These are phyloP conservation scores for Eupithecia subfuscata DNA, from an alignment of 2,888 invertebrate genomes.

Conservation along the genomic window DNA sequence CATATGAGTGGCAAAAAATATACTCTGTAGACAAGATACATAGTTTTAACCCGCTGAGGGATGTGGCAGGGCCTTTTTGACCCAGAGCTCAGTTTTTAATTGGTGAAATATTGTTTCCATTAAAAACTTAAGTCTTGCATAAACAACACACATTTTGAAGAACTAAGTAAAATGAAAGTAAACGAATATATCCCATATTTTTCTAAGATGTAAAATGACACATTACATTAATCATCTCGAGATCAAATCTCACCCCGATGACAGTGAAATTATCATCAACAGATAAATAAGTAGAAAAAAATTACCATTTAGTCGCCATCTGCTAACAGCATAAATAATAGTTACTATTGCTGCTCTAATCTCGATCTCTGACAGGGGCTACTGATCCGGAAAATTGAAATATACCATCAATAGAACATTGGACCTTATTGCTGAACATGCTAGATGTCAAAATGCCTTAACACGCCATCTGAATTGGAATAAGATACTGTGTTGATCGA, in stretches of 20 bases:
- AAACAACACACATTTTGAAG: too few relatives aligned
- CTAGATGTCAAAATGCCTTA: constrained; percentile 17
- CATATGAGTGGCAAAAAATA: too few relatives aligned
- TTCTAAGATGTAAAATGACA: too few relatives aligned
- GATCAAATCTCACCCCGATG: background rate
- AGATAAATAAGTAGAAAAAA: constrained; percentile 41
- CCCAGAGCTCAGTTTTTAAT: too few relatives aligned
- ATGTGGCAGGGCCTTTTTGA: too few relatives aligned
- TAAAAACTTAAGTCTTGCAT: too few relatives aligned
- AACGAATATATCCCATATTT: too few relatives aligned
- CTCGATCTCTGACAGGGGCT: constrained; percentile 60
- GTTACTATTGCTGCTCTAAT: constrained; percentile 23
- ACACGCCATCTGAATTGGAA: background rate
- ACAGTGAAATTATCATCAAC: constrained; percentile 28
- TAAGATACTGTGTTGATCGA: background rate
- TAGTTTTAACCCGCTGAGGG: too few relatives aligned
- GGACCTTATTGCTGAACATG: constrained; percentile 4
- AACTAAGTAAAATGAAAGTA: too few relatives aligned
- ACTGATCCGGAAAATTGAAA: constrained; percentile 80
- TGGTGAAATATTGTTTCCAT: too few relatives aligned
- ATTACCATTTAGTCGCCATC: constrained; percentile 62
- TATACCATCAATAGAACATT: constrained; percentile 50
- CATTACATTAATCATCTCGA: background rate
- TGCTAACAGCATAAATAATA: constrained; percentile 46
- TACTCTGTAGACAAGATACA: too few relatives aligned